Base-by-base conservation (phyloP, 2,888 invertebrate genomes). In the Nemotelus pantherinus region DNA sequence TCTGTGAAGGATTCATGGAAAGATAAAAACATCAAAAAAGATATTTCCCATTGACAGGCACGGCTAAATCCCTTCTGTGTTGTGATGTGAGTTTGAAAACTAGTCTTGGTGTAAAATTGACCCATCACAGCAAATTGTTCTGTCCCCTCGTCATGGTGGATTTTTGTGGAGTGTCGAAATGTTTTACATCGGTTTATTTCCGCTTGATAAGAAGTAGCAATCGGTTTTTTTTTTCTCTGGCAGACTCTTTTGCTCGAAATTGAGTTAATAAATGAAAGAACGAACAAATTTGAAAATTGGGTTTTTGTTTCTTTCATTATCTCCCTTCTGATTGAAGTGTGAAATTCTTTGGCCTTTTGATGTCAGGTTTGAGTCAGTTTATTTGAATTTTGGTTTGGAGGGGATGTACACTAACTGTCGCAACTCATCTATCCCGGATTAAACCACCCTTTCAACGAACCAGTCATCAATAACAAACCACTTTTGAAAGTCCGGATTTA, bases 91-190 rank as follows among this genome's bases (percentile, higher is more conserved):
- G 43, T n/a, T 68, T 45, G 57, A 3, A 57, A 76, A 65, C 65
- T 57, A 76, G 58, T 76, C 53, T 64, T 55, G 67, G 67, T 76
- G 76, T 76, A 76, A 76, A 76, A 67, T 76, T 67, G 76, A 76
- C 57, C 55, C 64, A 76, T 57, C 65, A 50, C 25, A 39, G 50
- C 63, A 75, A 55, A 64, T 55, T 43, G 65, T 57, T 65, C 67
- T 65, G 67, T 67, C 68, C 67, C 67, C 65, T 67, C 57, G 47
- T 76, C 67, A 63, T 7, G 43, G 41, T 63, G 39, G 63, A 63
- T 5, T 47, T 47, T 45, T 74, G 58, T 74, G 25, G 25, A 25
- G 25, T 63, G n/a, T 60, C 63, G 60, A 55, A 63, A 41, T 41
- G 63, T 53, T 10, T 10, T 6, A 7, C 10, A 10, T 53, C 44